Base-by-base conservation (phyloP, 2,888 invertebrate genomes). In the Diaphora mendica region DNA sequence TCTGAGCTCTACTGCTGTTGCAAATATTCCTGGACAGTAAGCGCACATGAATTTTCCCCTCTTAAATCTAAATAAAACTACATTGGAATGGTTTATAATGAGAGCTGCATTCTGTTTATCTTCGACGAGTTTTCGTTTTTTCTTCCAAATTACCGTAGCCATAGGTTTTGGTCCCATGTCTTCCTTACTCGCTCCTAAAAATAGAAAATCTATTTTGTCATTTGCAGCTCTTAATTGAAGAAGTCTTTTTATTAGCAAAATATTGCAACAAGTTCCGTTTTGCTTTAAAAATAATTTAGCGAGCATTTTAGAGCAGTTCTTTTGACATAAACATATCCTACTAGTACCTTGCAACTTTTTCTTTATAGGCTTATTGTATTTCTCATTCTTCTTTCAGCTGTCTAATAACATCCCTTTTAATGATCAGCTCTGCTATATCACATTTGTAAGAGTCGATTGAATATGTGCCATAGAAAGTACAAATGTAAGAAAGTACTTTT, bases 41-140 rank as follows among this genome's bases (percentile, higher is more conserved):
- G 91, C 91, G 71, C 94, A 94, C 88, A 91, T 88, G 55, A 93
- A 92, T 78, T 89, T 91, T 8, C 93, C 94, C 17, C 90, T 88
- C 62, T 89, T 85, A 86, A 89, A 91, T 76, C 93, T 88, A 80
- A 94, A 94, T 0, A 88, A 87, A 7, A 92, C 90, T 3, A 91
- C 92, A 75, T 93, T 94, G 0, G 93, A 94, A 84, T 90, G 74
- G 76, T 91, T 85, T 77, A 94, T 78, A 68, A 94, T 88, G 62
- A 89, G 78, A 71, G 91, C 90, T 20, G 93, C 93, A 77, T 94
- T 93, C 5, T 87, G 89, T 78, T 87, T 90, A 48, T 91, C 91
- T 75, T 89, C 90, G 15, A 75, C 73, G 44, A 89, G 69, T 48
- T 83, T 84, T 79, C 86, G 84, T 84, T 89, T 91, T 82, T 86